phyloP scores from a whole-genome alignment of 2,888 invertebrate genomes.

The Cremastinae sp. region DNA sequence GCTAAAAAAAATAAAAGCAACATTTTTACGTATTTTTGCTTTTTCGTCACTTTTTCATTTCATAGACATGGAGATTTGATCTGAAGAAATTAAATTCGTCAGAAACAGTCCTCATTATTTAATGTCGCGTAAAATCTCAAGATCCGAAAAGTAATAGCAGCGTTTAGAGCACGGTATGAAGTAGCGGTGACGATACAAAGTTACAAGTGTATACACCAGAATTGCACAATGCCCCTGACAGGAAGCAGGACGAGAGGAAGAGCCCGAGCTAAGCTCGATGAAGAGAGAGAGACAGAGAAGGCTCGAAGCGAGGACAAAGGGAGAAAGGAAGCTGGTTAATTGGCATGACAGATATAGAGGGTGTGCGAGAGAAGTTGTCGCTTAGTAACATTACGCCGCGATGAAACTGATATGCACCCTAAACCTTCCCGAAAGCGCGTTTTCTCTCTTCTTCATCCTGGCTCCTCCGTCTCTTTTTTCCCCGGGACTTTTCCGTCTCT shows the following conservation, averaged over 20 bases:
- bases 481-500: background rate
- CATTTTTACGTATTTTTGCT: no score
- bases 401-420: conserved; percentile 73
- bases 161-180: conserved; percentile 21
- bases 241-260: conserved; percentile 25
- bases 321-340: conserved; percentile 69
- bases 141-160: conserved; percentile 28
- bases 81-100: no score
- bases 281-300: conserved; percentile 31
- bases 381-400: conserved; percentile 75
- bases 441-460: conserved; percentile 45
- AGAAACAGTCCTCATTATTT: conserved; percentile 2
- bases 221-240: conserved; percentile 19
- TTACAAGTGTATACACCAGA: background rate
- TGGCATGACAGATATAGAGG: conserved; percentile 76
- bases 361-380: conserved; percentile 76
- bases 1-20: no score
- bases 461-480: background rate
- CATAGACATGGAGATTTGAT: no score
- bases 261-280: conserved; percentile 3
- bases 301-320: conserved; percentile 39
- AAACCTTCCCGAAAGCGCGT: conserved; percentile 48
- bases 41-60: no score
- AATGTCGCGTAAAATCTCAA: background rate
- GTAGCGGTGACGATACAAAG: conserved; percentile 8